phyloP scores from a whole-genome alignment of 1,140 invertebrate genomes.

The Epicauta chinensis region DNA sequence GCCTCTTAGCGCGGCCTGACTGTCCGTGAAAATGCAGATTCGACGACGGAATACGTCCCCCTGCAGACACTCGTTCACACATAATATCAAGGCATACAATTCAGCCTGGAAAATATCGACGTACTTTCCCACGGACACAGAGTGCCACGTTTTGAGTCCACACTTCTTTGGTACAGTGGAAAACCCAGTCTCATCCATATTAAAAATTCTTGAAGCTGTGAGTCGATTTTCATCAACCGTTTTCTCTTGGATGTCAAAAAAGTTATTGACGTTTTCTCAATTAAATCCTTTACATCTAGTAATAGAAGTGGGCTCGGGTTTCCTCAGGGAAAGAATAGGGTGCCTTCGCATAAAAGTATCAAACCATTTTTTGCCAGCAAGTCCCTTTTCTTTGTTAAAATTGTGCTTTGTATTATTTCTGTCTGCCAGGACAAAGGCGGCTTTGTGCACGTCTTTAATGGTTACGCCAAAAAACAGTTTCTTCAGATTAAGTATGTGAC shows the following conservation, averaged over 20 bases:
- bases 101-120: no score
- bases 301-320: slow-evolving; percentile 42
- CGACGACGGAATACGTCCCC: no score
- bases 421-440: slow-evolving; percentile 32
- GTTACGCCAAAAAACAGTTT: no score
- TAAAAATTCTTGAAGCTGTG: slow-evolving; percentile 28
- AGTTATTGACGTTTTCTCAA: slow-evolving; percentile 31
- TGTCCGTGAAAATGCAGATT: no score
- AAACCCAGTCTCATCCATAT: slow-evolving; percentile 32
- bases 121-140: no score
- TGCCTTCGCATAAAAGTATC: slow-evolving; percentile 41
- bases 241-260: slow-evolving; percentile 32
- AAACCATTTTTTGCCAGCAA: slow-evolving; percentile 43
- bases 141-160: no score
- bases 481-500: no score
- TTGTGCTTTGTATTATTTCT: slow-evolving; percentile 24
- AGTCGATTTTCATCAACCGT: slow-evolving; percentile 33
- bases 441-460: slow-evolving; percentile 25
- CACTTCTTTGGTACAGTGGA: slow-evolving; percentile 13
- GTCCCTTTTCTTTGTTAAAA: slow-evolving; percentile 35
- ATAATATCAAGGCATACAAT: no score
- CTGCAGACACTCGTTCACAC: no score
- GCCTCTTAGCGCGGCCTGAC: no score
- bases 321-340: slow-evolving; percentile 38
- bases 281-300: slow-evolving; percentile 40